Evolutionary conservation across 1,140 invertebrate genomes (phyloP).

Genomic region (Platyscapa corneri): DNA sequence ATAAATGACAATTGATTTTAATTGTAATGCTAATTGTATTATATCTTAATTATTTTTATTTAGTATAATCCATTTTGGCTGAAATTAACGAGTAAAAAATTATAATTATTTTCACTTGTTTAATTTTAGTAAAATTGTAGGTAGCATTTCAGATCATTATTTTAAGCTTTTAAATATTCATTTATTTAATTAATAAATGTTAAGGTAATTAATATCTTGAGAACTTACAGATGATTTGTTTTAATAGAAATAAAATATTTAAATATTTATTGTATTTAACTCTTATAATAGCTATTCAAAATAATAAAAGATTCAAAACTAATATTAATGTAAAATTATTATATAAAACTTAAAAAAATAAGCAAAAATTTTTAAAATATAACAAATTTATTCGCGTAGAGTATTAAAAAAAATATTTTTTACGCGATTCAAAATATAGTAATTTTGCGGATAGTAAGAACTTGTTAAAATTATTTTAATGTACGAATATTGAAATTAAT

Average conservation of each 20-base stretch:
- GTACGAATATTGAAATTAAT: no score
- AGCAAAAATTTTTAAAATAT: no score
- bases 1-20: background rate
- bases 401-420: no score
- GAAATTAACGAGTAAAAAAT: background rate
- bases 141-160: background rate
- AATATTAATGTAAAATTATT: no score
- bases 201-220: no score
- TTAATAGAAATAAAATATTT: no score
- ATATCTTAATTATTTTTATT: background rate
- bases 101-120: background rate
- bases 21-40: background rate
- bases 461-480: background rate
- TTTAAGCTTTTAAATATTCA: background rate
- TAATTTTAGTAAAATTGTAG: background rate
- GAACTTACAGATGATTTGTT: no score
- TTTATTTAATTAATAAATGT: background rate
- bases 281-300: no score
- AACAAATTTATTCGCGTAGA: no score
- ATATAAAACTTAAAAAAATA: no score
- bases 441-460: background rate
- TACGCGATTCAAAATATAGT: background rate
- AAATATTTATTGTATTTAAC: no score
- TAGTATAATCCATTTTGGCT: background rate
- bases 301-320: no score